Base-by-base conservation (phyloP, 2,113 vertebrate genomes). In the Gopherus flavomarginatus region DNA sequence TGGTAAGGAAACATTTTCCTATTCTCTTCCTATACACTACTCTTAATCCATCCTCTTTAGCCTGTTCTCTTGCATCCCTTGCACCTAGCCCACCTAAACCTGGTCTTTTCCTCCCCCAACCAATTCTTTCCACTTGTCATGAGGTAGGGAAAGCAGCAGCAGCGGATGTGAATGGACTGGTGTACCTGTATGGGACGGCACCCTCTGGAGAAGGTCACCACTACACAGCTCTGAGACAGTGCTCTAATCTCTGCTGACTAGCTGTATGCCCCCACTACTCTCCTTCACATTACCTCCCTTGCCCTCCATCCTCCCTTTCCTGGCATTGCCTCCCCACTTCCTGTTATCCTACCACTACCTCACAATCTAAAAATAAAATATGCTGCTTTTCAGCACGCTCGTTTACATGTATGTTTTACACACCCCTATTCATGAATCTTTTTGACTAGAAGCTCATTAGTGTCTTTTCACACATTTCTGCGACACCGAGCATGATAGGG, bases 1-100 rank as follows among this genome's bases (percentile, higher is more conserved):
- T 4, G 88, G 95, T 96, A 94, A 96, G 93, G 85, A 93, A 87
- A 62, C 1, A 49, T 27, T 79, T 94, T 92, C 72, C 29, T 42
- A 17, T 27, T 90, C 49, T 82, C 35, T 27, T 82, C 35, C 35
- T 22, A 8, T 22, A n/a, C 5, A 1, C 19, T 81, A 35, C n/a
- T 72, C 3, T 85, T 42, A 75, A 92, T 50, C 21, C 6, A 27
- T 54, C 17, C 11, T 90, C 47, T 82, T 92, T 1, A 0, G 5
- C 50, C 8, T 38, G 8, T 54, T 84, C 85, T 21, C 83, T 35
- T n/a, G 35, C 62, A 35, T 69, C 35, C 29, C 7, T 69, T 69
- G 35, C 65, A n/a, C 31, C 22, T 3, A 47, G 17, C 49, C 3
- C 5, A 35, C 82, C 69, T 53, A 11, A 87, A 81, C 3, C 3